Evolutionary conservation across 2,888 invertebrate genomes (phyloP), one percentile per base, ranked within the genome.

Genomic region (Oconnorella tubifera): DNA sequence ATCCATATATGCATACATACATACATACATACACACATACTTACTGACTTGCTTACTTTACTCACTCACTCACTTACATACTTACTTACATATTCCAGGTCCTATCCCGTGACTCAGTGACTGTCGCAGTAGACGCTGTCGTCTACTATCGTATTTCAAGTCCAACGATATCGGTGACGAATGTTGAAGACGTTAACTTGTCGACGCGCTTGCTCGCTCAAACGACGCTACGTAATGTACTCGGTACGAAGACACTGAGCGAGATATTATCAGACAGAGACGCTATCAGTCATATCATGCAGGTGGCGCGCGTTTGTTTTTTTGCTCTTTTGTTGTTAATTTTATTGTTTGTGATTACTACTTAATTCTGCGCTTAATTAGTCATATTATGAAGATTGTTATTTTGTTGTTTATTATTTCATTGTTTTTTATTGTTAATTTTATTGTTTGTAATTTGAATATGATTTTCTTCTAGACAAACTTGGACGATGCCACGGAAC

Each of bases 201-300:
- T 65, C 59, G 25, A 58, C 59, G 33, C 59, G 40, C 19, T 40
- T 58, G 3, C 23, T 58, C 6, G 40, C 66, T 10, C 59, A 62
- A 40, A 68, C 68, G 19, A 74, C 75, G 2, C 64, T 76, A 6
- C 57, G 77, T 28, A 77, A 76, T 64, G 74, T 75, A 0, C 68
- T 79, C 28, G 72, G 75, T 14, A 75, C 73, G 3, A 69, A 78
- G 68, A 75, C 74, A 19, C 72, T 80, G 33, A 70, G 73, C 27
- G 78, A 80, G 58, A 75, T 80, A n/a, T 74, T 80, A 72, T 66
- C 71, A 3, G 78, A 80, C 56, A 68, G 80, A 4, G 77, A 80
- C 65, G 72, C 75, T 31, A 77, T 81, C 62, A 77, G 77, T 32
- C 65, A 68, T 29, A 75, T 73, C 64, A 78, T 78, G 59, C 77